A percentile compares a stretch with the other conserved stretches of the same genome.
These are phyloP conservation scores for Zootermopsis nevadensis DNA, from an alignment of 2,888 invertebrate species.

Conservation along the genomic window DNA sequence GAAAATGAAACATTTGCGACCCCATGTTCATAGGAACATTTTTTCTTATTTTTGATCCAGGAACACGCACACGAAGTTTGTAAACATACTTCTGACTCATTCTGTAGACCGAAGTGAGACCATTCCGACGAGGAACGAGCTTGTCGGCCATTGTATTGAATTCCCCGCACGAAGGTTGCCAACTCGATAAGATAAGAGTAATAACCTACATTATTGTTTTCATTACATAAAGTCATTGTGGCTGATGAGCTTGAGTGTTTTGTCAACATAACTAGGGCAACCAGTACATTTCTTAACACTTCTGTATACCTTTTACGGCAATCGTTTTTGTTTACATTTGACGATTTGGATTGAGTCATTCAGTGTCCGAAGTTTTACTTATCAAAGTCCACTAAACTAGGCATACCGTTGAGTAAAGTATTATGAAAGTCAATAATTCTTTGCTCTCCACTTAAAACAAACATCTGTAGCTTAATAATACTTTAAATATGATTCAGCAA, in stretches of 20 bases:
- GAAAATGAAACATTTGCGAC: no score
- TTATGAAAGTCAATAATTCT: no score
- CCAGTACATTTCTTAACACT: not conserved
- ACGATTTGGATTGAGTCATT: not conserved
- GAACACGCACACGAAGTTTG: no score
- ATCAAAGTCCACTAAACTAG: not conserved
- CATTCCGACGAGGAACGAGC: not conserved
- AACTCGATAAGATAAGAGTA: constrained; percentile 10
- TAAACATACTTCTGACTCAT: no score
- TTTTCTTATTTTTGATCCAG: no score
- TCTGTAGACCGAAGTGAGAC: no score
- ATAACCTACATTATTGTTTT: not conserved
- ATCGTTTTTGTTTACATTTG: not conserved
- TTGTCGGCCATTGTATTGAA: not conserved
- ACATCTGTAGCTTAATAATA: no score
- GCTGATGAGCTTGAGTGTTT: constrained; percentile 5
- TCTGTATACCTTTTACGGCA: not conserved
- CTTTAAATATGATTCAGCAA: no score
- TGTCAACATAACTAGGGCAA: not conserved
- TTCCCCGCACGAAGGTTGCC: not conserved
- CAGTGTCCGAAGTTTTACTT: not conserved
- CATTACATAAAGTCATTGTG: not conserved
- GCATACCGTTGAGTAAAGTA: no score
- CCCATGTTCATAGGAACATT: no score
- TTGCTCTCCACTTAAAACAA: no score